Conservation (phyloP, 35 echinoderm and acorn worm species). For the Eucidaris tribuloides region DNA sequence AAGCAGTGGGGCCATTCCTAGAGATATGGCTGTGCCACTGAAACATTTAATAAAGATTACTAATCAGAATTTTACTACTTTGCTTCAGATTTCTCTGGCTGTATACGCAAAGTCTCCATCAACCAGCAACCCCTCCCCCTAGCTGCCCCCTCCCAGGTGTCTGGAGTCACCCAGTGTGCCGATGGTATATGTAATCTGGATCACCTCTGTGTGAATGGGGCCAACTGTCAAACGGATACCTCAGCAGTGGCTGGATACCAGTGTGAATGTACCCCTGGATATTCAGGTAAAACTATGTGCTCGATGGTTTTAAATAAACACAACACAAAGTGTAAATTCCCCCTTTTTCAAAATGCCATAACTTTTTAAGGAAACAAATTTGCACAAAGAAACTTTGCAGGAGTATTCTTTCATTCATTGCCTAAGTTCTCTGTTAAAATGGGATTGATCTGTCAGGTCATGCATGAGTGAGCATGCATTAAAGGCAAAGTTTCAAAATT, state of each 20-base stretch:
- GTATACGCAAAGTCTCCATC: constrained; percentile 51
- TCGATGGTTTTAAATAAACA: neutral
- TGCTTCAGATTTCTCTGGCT: constrained; percentile 63
- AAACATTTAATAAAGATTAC: neutral
- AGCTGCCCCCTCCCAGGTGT: constrained; percentile 10
- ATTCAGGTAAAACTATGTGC: constrained; percentile 37
- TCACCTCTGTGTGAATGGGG: constrained; percentile 70
- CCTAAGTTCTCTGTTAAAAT: no score
- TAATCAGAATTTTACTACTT: neutral
- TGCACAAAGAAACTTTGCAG: no score
- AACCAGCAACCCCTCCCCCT: constrained; percentile 16
- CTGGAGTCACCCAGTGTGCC: constrained; percentile 46
- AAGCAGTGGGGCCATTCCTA: neutral
- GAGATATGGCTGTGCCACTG: neutral
- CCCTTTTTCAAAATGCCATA: no score
- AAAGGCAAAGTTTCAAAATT: no score
- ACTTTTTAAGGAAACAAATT: no score
- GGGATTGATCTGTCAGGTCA: no score
- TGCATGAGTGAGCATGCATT: no score
- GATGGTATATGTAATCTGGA: constrained; percentile 67
- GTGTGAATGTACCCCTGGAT: constrained; percentile 63
- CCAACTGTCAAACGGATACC: constrained; percentile 32
- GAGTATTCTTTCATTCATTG: no score
- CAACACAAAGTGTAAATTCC: no score
- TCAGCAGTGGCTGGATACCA: constrained; percentile 29